A percentile compares a stretch with the other conserved stretches of the same genome.
Conservation (phyloP, 2,888 invertebrate species). For the Folsomia candida region DNA sequence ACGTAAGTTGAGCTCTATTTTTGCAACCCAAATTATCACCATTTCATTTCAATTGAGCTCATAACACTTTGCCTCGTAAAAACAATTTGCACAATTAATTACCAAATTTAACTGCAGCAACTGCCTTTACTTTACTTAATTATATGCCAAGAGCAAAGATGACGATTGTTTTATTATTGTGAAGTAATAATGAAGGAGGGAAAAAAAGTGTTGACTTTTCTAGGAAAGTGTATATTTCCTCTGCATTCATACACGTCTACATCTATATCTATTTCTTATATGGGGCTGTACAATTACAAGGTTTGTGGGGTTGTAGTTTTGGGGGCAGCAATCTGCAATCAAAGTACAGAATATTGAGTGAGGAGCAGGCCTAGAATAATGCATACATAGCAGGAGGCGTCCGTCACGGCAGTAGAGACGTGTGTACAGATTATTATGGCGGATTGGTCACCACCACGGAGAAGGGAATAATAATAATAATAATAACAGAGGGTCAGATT, state of each 20-base stretch:
- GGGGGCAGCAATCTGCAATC: not conserved
- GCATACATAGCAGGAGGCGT: not conserved
- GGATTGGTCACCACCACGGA: not conserved
- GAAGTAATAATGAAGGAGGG: not conserved
- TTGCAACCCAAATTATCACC: not conserved
- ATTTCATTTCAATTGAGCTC: not conserved
- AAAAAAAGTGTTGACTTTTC: not conserved
- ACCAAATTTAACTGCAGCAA: not conserved
- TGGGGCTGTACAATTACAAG: not conserved
- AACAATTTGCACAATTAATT: not conserved
- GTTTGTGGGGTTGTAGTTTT: too few relatives aligned
- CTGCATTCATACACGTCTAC: not conserved
- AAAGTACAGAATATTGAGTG: not conserved
- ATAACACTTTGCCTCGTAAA: not conserved
- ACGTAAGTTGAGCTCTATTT: not conserved
- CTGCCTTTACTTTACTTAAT: too few relatives aligned
- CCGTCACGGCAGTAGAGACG: not conserved
- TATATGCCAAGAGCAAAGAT: too few relatives aligned
- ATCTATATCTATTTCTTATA: too few relatives aligned
- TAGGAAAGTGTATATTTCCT: not conserved
- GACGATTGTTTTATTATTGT: too few relatives aligned
- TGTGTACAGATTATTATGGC: too few relatives aligned
- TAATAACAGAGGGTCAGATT: conserved; percentile 25
- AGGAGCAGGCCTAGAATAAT: not conserved
- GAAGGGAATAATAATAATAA: not conserved